phyloP scores from a whole-genome alignment of 2,797 vertebrate species.

The Scleropages formosus region DNA sequence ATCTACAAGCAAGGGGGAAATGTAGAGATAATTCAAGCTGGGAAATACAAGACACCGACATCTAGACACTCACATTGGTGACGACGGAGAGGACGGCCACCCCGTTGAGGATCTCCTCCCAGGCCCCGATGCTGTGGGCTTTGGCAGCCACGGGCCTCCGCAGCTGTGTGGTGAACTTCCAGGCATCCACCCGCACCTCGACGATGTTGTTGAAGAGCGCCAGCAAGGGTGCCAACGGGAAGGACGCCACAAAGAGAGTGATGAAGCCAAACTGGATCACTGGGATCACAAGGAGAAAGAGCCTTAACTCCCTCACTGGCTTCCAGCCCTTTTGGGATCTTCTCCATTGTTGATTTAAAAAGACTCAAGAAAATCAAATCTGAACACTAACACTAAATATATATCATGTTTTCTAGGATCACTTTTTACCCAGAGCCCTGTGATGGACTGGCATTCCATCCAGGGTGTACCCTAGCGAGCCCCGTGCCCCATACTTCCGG shows the following conservation, averaged over 20 bases:
- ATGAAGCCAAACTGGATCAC: constrained; percentile 98
- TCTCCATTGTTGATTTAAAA: no score
- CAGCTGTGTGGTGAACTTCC: constrained; percentile 97
- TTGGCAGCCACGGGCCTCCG: constrained; percentile 88
- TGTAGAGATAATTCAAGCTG: neutral
- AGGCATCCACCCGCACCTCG: constrained; percentile 91
- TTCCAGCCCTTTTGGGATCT: no score
- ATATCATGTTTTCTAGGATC: no score
- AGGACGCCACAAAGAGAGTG: constrained; percentile 95
- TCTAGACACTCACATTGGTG: constrained; percentile 85
- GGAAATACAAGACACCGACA: no score
- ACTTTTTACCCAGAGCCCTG: no score
- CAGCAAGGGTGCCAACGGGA: constrained; percentile 94
- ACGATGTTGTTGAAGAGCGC: constrained; percentile 94
- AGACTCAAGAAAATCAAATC: no score
- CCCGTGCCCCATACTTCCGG: no score
- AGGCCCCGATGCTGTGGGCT: constrained; percentile 93
- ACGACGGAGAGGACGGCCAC: constrained; percentile 94
- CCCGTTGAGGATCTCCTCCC: constrained; percentile 91
- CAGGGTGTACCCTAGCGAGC: no score
- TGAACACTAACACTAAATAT: no score
- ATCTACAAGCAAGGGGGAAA: no score
- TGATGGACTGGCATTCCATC: no score
- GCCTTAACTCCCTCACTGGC: no score
- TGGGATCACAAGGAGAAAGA: constrained; percentile 49